These are phyloP conservation scores for Ageneiosus marmoratus DNA, from an alignment of 2,113 vertebrate species.

Conservation along the genomic window DNA sequence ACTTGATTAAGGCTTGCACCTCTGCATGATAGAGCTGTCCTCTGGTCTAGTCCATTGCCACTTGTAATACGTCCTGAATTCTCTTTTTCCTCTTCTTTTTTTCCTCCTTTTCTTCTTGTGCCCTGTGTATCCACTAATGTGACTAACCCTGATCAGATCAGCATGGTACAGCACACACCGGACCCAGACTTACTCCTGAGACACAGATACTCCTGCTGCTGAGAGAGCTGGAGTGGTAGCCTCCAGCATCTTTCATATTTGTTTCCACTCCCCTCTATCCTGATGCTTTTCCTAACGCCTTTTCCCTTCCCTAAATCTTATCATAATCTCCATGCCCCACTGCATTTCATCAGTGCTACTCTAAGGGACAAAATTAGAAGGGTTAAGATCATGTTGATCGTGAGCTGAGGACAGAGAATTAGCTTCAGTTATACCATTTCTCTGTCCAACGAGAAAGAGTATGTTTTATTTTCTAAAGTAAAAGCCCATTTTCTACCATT, in stretches of 20 bases:
- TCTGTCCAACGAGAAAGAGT: neutral
- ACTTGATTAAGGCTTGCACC: constrained; percentile 31
- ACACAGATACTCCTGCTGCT: constrained; percentile 80
- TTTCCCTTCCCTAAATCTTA: neutral
- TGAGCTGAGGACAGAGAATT: neutral
- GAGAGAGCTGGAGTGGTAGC: constrained; percentile 57
- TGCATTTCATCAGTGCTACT: constrained; percentile 48
- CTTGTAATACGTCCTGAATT: constrained; percentile 52
- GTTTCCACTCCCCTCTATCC: neutral
- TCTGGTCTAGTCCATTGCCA: constrained; percentile 44
- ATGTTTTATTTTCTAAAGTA: neutral
- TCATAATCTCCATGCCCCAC: constrained; percentile 14
- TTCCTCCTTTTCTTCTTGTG: constrained; percentile 38
- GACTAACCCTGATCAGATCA: constrained; percentile 68
- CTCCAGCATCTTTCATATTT: constrained; percentile 42
- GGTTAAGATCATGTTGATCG: constrained; percentile 32
- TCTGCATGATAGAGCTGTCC: constrained; percentile 47
- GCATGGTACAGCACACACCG: constrained; percentile 71
- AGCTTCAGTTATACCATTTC: neutral
- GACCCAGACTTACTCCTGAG: constrained; percentile 73
- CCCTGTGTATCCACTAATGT: constrained; percentile 45
- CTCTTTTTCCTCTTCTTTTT: constrained; percentile 46
- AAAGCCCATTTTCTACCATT: neutral
- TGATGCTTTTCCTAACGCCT: neutral
- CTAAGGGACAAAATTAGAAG: constrained; percentile 33